Base-by-base conservation (phyloP, 2,113 vertebrate genomes). In the Xiphophorus couchianus region DNA sequence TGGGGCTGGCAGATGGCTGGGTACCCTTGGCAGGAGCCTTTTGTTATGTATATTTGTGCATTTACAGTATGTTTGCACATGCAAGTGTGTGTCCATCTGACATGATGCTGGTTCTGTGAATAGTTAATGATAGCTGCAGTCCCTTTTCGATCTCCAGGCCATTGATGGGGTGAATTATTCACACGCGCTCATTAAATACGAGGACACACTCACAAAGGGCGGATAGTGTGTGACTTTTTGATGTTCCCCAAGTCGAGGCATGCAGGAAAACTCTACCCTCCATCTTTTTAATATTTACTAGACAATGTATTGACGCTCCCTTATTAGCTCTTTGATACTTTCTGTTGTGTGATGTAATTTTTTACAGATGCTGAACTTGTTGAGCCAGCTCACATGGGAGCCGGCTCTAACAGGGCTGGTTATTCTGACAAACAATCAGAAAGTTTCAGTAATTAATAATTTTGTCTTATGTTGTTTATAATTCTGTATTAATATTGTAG, bases 141-240 rank as follows among this genome's bases (percentile, higher is more conserved):
- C 80, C 84, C 48, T 72, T 31, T 79, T 67, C 33, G 33, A 84
- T 90, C 84, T 91, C 65, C 71, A 77, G 77, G 75, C 81, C 77
- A 86, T 66, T 78, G 83, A 84, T 78, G 42, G 81, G 69, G 80
- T 93, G 84, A 93, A 93, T 93, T 88, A 94, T 93, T 94, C 88
- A 94, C 84, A 84, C 62, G 82, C 62, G 84, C 84, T 90, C 77
- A 89, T 88, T 90, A 88, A 88, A 90, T 88, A 87, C 76, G 85
- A 80, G 74, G 82, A 89, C 84, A 80, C 77, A 44, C 80, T 68
- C 54, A 17, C 68, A 69, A 30, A 62, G 66, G 66, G 77, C 12
- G 71, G 15, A 39, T 37, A n/a, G 48, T 10, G 67, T 11, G 0
- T 62, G 69, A 72, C 75, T 85, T 81, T 2, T 83, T 74, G n/a